phyloP scores from a whole-genome alignment of 2,797 vertebrate genomes.

The Merluccius polli region DNA sequence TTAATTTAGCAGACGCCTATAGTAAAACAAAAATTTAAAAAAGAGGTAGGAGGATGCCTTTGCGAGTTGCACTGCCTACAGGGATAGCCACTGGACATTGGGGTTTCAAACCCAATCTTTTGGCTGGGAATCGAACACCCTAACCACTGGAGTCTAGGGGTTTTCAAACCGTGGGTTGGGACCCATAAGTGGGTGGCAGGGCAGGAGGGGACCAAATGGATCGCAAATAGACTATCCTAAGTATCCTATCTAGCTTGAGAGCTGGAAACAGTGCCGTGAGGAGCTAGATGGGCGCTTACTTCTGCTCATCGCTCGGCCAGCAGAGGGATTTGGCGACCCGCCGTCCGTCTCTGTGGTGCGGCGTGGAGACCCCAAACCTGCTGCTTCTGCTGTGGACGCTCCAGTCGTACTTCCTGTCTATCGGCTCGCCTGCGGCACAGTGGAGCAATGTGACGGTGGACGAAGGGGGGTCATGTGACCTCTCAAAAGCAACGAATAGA shows the following conservation, averaged over 20 bases:
- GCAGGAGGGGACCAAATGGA: background rate
- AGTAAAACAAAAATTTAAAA: background rate
- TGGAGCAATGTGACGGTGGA: background rate
- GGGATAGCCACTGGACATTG: background rate
- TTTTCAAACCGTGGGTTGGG: background rate
- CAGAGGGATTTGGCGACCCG: constrained; percentile 63
- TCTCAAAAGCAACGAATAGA: background rate
- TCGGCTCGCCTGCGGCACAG: constrained; percentile 61
- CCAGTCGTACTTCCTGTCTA: constrained; percentile 79
- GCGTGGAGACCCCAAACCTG: constrained; percentile 76
- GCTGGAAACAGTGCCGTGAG: background rate
- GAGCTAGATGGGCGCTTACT: constrained; percentile 63
- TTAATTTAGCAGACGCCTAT: background rate
- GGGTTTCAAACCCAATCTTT: background rate
- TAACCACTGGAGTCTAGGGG: background rate
- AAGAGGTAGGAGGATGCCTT: background rate
- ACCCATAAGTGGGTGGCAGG: background rate
- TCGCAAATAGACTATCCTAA: background rate
- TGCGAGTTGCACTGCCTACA: background rate
- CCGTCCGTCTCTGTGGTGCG: constrained; percentile 78
- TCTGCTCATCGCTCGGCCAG: constrained; percentile 72
- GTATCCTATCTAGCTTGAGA: background rate
- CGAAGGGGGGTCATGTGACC: background rate
- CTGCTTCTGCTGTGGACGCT: constrained; percentile 62
- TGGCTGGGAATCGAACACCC: background rate